These are phyloP conservation scores for Poeciliopsis infans DNA, from an alignment of 2,797 vertebrate genomes.

Conservation along the genomic window DNA sequence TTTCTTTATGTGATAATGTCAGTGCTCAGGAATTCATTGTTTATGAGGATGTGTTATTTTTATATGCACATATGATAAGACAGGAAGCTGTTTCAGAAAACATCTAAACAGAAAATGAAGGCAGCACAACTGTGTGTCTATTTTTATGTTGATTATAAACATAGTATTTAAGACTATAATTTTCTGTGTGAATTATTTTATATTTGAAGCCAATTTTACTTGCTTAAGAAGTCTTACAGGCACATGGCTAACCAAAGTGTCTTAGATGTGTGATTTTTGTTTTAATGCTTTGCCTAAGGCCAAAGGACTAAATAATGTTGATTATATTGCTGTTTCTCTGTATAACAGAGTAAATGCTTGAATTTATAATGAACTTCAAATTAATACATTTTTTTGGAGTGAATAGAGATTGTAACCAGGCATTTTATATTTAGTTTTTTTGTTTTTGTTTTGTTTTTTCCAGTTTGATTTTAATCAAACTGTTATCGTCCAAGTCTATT, in stretches of 20 bases:
- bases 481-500: not conserved
- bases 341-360: conserved; percentile 29
- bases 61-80: not conserved
- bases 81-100: not conserved
- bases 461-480: not conserved
- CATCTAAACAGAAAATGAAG: not conserved
- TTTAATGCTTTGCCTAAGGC: conserved; percentile 27
- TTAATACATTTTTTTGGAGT: not conserved
- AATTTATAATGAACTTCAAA: conserved; percentile 17
- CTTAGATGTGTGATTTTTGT: conserved; percentile 1
- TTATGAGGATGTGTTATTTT: not conserved
- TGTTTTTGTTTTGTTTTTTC: not conserved
- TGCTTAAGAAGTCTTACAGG: conserved; percentile 53
- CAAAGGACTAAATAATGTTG: conserved; percentile 27
- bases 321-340: conserved; percentile 18
- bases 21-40: not conserved
- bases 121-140: not conserved
- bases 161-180: not conserved
- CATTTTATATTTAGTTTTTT: not conserved
- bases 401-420: not conserved
- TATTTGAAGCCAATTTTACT: conserved; percentile 18
- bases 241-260: conserved; percentile 28
- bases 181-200: not conserved
- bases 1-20: not conserved
- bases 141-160: not conserved